These are phyloP conservation scores for Phylloscopus whistleri DNA, from an alignment of 2,113 vertebrate species.

Conservation along the genomic window DNA sequence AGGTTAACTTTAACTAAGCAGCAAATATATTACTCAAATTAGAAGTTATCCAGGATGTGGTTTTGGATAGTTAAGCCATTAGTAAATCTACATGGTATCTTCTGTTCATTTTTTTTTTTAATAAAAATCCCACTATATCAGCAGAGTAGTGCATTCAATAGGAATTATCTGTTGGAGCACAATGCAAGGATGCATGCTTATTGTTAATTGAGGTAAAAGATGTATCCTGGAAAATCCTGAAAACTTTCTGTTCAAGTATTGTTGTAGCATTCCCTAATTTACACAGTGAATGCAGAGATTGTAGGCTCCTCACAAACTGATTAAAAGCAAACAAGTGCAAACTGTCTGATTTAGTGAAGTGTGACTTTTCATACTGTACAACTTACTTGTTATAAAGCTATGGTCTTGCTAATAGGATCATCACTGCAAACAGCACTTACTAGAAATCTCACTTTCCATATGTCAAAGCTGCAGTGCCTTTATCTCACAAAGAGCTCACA, in stretches of 20 bases:
- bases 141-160: neutral
- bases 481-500: neutral
- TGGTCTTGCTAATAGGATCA: neutral
- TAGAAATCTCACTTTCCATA: constrained; percentile 11
- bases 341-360: neutral
- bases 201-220: neutral
- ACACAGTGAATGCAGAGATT: neutral
- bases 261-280: neutral
- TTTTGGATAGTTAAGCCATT: neutral
- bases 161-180: neutral
- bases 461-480: constrained; percentile 5
- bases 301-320: neutral
- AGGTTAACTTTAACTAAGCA: constrained; percentile 44
- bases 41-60: neutral
- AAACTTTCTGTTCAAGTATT: neutral
- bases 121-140: neutral
- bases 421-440: neutral
- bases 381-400: neutral
- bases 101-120: neutral
- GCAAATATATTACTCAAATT: neutral
- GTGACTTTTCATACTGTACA: neutral
- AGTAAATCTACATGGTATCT: neutral
- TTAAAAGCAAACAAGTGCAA: neutral
- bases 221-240: neutral
- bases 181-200: neutral